These are phyloP conservation scores for Grantiella picta DNA, from an alignment of 2,113 vertebrate genomes.

Conservation along the genomic window DNA sequence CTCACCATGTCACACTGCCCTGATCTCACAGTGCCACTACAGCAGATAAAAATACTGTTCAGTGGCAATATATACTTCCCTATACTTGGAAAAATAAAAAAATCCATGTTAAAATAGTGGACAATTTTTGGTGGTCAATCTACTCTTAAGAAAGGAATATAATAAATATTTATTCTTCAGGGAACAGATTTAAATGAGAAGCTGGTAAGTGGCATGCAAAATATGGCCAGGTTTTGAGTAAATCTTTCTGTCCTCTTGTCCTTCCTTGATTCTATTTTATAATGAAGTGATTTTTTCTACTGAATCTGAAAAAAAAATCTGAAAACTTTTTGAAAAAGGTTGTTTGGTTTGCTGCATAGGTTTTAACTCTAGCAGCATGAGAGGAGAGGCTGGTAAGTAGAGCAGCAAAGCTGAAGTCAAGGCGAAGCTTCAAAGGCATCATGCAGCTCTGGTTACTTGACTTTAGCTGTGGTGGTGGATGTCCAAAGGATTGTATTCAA, in stretches of 20 bases:
- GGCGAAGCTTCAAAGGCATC: not conserved
- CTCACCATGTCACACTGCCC: not conserved
- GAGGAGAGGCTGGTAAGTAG: not conserved
- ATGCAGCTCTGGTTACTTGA: not conserved
- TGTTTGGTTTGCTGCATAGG: not conserved
- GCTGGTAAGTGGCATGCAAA: not conserved
- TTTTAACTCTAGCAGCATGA: not conserved
- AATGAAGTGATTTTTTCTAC: not conserved
- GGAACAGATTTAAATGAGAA: not conserved
- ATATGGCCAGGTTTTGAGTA: not conserved
- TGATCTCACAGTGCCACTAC: not conserved
- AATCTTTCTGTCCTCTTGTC: not conserved
- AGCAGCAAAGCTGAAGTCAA: not conserved
- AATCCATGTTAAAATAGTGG: not conserved
- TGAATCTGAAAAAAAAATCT: too few species aligned
- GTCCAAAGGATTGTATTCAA: not conserved
- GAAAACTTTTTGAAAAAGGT: rapidly evolving
- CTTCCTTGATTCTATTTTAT: not conserved
- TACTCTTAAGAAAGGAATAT: not conserved
- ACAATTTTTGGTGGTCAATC: not conserved
- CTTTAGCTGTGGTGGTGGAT: not conserved
- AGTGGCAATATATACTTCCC: not conserved
- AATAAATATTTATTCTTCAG: not conserved
- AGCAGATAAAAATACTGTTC: not conserved
- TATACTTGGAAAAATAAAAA: not conserved